Evolutionary conservation across 2,797 vertebrate species (phyloP).

Genomic region (Chelonia mydas): DNA sequence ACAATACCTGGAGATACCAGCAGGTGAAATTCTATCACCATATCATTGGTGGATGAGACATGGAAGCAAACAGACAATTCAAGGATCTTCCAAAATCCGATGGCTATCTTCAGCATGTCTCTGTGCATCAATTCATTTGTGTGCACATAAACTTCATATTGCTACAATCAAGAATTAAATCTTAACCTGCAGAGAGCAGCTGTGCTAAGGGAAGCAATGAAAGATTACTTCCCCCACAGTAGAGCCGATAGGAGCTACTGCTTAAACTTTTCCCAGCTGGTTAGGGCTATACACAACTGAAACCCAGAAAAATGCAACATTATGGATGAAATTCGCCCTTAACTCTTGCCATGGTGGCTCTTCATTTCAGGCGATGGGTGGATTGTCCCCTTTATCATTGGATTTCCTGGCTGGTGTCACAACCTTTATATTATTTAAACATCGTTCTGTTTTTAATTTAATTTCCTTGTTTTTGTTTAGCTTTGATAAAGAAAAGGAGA

Average conservation of each 20-base stretch:
- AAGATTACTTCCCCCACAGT: not conserved
- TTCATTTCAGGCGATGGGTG: constrained; percentile 4
- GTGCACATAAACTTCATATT: not conserved
- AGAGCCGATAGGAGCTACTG: not conserved
- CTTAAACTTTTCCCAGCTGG: not conserved
- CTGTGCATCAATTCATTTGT: fast-evolving
- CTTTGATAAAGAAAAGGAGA: constrained; percentile 77
- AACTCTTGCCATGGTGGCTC: constrained; percentile 1
- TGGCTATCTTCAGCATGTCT: not conserved
- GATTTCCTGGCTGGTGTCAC: constrained; percentile 72
- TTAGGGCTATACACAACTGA: not conserved
- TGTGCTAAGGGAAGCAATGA: not conserved
- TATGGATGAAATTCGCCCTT: not conserved
- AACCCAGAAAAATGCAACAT: constrained; percentile 4
- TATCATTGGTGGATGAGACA: fast-evolving
- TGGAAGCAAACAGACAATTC: not conserved
- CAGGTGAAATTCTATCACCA: not conserved
- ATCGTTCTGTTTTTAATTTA: constrained; percentile 68
- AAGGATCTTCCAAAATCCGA: not conserved
- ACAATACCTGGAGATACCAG: not conserved
- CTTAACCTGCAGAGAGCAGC: not conserved
- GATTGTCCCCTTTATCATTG: constrained; percentile 69
- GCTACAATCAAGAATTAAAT: fast-evolving
- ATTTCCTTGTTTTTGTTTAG: constrained; percentile 78
- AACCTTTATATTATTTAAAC: constrained; percentile 66